Evolutionary conservation across 2,888 invertebrate genomes (phyloP).

Genomic region (Ennomos quercinarius): DNA sequence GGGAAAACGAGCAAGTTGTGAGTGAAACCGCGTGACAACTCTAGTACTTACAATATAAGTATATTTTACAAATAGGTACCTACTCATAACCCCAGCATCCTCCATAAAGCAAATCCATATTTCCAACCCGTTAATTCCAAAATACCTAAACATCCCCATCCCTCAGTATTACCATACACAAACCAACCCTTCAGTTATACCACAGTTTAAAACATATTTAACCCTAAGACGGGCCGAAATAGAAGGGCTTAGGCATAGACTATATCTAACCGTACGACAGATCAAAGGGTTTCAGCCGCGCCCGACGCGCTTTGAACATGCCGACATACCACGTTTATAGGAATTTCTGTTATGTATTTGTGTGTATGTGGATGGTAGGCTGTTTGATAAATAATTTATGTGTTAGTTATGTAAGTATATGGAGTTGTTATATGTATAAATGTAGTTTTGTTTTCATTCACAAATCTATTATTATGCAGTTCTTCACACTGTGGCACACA

Average conservation of each 20-base stretch:
- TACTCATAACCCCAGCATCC: background rate
- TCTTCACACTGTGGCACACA: too few relatives aligned
- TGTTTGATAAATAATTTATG: conserved; percentile 37
- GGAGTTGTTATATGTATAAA: background rate
- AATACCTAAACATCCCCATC: conserved; percentile 31
- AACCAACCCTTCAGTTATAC: conserved; percentile 26
- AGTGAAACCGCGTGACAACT: too few relatives aligned
- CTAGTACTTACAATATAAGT: too few relatives aligned
- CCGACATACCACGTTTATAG: conserved; percentile 47
- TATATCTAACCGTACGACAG: conserved; percentile 51
- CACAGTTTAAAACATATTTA: conserved; percentile 37
- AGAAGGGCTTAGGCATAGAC: conserved; percentile 56
- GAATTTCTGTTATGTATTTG: conserved; percentile 39
- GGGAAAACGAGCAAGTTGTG: too few relatives aligned
- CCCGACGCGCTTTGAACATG: conserved; percentile 58
- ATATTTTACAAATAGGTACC: too few relatives aligned
- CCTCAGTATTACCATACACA: conserved; percentile 4
- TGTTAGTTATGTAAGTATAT: conserved; percentile 1
- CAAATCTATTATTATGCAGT: too few relatives aligned
- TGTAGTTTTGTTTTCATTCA: background rate
- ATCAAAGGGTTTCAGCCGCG: conserved; percentile 61
- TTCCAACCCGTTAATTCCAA: conserved; percentile 25
- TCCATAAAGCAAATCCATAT: conserved; percentile 4
- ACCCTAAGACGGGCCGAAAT: conserved; percentile 53
- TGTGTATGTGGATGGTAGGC: conserved; percentile 27